Base-by-base conservation (phyloP, 2,888 invertebrate species). In the Epirrhoe tristata region DNA sequence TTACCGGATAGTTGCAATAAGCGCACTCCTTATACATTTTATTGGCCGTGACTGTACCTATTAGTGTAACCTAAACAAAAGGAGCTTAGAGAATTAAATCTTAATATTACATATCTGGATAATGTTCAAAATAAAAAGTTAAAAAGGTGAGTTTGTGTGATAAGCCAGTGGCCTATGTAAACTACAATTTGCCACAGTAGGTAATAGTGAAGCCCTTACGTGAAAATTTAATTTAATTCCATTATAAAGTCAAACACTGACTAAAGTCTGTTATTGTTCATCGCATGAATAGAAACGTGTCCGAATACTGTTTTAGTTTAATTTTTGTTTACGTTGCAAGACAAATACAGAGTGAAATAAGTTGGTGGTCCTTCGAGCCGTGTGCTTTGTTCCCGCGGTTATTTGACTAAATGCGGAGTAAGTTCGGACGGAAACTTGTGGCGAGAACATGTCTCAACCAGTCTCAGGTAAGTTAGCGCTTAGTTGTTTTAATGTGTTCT, bases 381-480 rank as follows among this genome's bases (percentile, higher is more conserved):
- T 62, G 61, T 73, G 74, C 70, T 75, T 64, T 66, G 76, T 75
- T 77, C 69, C 64, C 71, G 73, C 66, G 77, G 78, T 77, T 83
- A 78, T 78, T 81, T 82, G 74, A 74, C 76, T 81, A 77, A 76
- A 77, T 76, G 74, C 68, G 39, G 74, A 63, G 67, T 65, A 77
- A 81, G 73, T 78, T 81, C 59, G 67, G 17, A 50, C 62, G 34
- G 53, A 71, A 81, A 77, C 76, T 77, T 79, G 68, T 64, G 66
- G 74, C 63, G 72, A 39, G 64, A 66, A 31, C 60, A 43, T 57
- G 60, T 54, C 58, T 58, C 58, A 58, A 36, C 7, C 60, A 43
- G 24, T 58, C 48, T 48, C 55, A 51, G 50, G 61, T 65, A 58
- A 51, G 64, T 61, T 67, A 12, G 51, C 53, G 50, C 56, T 57